Conservation (phyloP, 2,113 vertebrate genomes). For the Dasypus novemcinctus region DNA sequence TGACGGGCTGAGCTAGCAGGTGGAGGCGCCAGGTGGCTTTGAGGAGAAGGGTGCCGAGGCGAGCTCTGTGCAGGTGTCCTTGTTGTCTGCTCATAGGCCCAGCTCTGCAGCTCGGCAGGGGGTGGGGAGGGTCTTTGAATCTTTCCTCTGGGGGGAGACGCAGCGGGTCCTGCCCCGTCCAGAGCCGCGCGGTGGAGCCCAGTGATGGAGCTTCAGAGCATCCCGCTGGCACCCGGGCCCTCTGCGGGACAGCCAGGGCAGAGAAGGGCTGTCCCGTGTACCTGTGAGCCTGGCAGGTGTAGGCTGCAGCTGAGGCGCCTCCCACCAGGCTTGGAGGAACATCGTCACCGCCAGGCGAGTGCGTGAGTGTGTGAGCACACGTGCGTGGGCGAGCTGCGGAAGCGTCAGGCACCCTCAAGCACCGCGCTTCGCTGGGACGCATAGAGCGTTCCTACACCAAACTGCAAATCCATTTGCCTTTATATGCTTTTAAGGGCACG, state of each 20-base stretch:
- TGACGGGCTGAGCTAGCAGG: no score
- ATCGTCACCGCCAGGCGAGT: no score
- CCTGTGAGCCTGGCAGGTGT: background rate
- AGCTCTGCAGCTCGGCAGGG: no score
- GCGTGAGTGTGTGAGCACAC: background rate
- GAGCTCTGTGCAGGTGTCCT: no score
- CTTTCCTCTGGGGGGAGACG: no score
- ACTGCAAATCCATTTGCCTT: background rate
- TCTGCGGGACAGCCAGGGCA: background rate
- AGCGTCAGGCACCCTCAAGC: background rate
- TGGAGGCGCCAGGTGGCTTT: no score
- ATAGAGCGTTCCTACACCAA: background rate
- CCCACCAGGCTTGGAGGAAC: background rate
- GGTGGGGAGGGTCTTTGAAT: no score
- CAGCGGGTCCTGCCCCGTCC: background rate
- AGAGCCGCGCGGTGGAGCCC: background rate
- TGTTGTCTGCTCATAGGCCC: no score
- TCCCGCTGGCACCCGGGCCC: background rate
- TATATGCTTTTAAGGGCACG: background rate
- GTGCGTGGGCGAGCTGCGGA: background rate
- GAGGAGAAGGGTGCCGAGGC: no score
- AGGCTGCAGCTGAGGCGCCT: background rate
- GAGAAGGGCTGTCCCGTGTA: background rate
- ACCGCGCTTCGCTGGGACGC: background rate
- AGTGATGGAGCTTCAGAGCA: background rate